Percentiles rank a stretch among this genome's conserved stretches.
Conservation (phyloP, 92 coral and sea anemone genomes). For the Porites rus region DNA sequence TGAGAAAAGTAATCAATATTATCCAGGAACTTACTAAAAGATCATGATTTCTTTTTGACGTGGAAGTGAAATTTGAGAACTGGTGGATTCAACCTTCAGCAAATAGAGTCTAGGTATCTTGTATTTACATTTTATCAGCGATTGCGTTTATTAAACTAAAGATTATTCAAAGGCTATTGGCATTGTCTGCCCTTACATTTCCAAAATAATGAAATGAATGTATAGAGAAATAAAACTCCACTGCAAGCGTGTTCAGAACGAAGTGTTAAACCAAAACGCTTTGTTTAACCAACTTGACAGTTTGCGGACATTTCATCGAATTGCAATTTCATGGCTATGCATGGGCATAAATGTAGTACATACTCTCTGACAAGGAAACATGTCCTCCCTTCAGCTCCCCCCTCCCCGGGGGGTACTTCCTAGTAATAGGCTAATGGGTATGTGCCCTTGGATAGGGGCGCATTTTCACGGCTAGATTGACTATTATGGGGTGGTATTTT, state of each 20-base stretch:
- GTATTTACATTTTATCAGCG: not conserved
- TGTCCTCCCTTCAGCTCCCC: not conserved
- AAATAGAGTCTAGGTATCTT: not conserved
- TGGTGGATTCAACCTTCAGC: not conserved
- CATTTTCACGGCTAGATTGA: too few species aligned
- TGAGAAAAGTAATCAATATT: not conserved
- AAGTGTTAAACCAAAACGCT: not conserved
- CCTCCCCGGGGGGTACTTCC: too few species aligned
- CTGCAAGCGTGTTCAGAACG: constrained; percentile 15
- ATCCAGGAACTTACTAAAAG: not conserved
- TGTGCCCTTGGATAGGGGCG: too few species aligned
- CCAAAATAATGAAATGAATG: not conserved
- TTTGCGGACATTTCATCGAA: constrained; percentile 11
- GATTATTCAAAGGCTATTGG: not conserved
- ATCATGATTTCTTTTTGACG: not conserved
- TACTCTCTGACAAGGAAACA: constrained; percentile 6
- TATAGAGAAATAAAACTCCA: not conserved
- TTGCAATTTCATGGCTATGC: constrained; percentile 23
- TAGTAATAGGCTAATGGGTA: too few species aligned
- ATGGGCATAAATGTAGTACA: not conserved
- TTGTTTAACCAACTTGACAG: constrained; percentile 1
- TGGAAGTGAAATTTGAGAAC: constrained; percentile 7
- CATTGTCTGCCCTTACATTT: not conserved
- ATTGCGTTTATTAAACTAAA: not conserved
- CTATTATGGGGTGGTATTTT: too few species aligned